Evolutionary conservation across 2,888 invertebrate species (phyloP), one percentile per base, ranked within the genome.

Genomic region (Drosophila mulleri): DNA sequence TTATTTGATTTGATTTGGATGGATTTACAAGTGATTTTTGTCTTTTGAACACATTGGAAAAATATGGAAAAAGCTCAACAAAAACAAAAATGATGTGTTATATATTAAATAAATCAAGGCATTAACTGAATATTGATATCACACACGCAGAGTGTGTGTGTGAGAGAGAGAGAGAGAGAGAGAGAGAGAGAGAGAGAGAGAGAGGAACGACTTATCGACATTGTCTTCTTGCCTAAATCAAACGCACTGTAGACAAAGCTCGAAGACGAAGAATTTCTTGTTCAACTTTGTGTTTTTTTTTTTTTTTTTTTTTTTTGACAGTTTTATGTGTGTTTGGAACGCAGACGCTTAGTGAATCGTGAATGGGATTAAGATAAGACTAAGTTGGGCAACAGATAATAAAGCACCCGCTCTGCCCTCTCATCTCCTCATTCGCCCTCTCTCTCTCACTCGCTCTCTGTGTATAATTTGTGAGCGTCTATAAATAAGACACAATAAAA

Each of bases 291-390:
- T 52, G 62, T 44, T 53, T 9, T 37, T 56, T 48, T 32, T 26
- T 6, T 6, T 26, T 26, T 6, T 6, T 16, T 53, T 41, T n/a
- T 26, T 82, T 88, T 90, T 90, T 88, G 88, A 88, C 90, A 90
- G 72, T 87, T 89, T 90, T 89, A 89, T 90, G 67, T 90, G 67
- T 75, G 80, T 74, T 69, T 74, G 69, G 72, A 58, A 54, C 82
- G 76, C 82, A 78, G 80, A 85, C 75, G 82, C 84, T 82, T 90
- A 82, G 88, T 81, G 79, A 81, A 78, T 87, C 78, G 88, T 84
- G 78, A 79, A 76, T 87, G 83, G 89, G 88, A 88, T 88, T 88
- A 90, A 88, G 88, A 90, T 88, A 88, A 90, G 80, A 57, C 81
- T 76, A 82, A 82, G 80, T 88, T 89, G 62, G 72, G 70, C 73